A percentile compares a stretch with the other conserved stretches of the same genome.
Conservation (phyloP, 2,888 invertebrate genomes). For the Gandaritis pyraliata region DNA sequence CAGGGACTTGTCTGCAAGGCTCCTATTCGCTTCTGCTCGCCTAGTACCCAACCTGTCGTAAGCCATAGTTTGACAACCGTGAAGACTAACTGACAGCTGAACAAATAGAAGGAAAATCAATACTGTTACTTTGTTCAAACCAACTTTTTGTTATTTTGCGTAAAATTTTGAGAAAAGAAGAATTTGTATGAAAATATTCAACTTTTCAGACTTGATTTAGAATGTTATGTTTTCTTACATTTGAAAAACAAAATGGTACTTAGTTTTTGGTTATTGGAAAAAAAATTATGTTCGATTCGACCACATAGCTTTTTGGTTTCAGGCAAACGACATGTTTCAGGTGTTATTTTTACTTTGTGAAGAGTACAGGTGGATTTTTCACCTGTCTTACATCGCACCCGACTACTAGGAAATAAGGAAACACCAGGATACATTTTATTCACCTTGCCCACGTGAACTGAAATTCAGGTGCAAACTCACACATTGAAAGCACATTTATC, state of each 20-base stretch:
- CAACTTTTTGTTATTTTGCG: too few species aligned
- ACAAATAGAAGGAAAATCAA: constrained; percentile 36
- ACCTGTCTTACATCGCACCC: constrained; percentile 79
- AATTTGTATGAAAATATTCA: too few species aligned
- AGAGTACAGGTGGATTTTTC: constrained; percentile 68
- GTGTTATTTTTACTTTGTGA: constrained; percentile 27
- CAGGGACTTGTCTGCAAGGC: constrained; percentile 11
- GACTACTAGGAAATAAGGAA: constrained; percentile 69
- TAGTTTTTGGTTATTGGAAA: too few species aligned
- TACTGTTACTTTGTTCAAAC: too few species aligned
- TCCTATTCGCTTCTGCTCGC: constrained; percentile 53
- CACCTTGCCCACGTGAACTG: constrained; percentile 60
- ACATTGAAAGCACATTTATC: constrained; percentile 23
- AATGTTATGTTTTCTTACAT: too few species aligned
- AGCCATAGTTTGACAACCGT: constrained; percentile 78
- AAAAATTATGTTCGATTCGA: too few species aligned
- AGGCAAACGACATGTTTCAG: too few species aligned
- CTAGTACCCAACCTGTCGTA: constrained; percentile 76
- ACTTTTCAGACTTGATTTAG: too few species aligned
- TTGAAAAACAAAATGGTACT: too few species aligned
- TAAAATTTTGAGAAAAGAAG: too few species aligned
- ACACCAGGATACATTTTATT: constrained; percentile 49
- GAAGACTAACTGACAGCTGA: constrained; percentile 73
- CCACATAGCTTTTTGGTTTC: too few species aligned
- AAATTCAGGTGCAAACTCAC: constrained; percentile 60